Conservation (phyloP, 2,888 invertebrate species). For the Gryllus longicercus region DNA sequence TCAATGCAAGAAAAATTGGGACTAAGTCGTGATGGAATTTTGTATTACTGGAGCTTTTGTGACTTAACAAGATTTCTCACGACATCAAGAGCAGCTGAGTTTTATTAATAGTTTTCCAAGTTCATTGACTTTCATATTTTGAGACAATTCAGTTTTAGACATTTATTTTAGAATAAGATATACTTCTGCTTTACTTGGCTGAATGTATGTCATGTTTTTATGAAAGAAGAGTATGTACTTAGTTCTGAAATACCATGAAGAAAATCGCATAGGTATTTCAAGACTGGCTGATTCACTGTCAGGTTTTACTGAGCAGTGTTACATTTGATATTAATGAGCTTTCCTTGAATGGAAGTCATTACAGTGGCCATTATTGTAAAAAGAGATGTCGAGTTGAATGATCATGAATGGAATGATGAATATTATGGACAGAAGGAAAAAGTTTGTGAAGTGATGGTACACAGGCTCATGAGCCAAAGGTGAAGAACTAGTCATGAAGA, state of each 20-base stretch:
- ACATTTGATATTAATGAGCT: background rate
- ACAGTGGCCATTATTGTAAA: background rate
- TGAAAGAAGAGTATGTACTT: background rate
- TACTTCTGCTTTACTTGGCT: background rate
- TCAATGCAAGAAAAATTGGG: no score
- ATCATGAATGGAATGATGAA: background rate
- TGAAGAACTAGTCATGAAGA: background rate
- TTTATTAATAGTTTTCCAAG: background rate
- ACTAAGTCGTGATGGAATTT: no score
- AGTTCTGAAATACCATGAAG: background rate
- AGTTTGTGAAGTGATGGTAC: no score
- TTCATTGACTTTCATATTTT: background rate
- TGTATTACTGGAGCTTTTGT: no score
- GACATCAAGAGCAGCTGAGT: background rate
- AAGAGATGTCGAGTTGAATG: background rate
- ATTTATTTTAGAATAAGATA: no score
- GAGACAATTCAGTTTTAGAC: background rate
- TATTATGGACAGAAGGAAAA: no score
- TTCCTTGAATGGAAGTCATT: background rate
- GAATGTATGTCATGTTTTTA: background rate
- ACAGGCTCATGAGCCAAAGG: background rate
- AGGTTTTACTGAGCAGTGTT: constrained; percentile 10
- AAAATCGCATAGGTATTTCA: background rate
- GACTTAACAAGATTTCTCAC: no score
- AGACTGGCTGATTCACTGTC: background rate